These are phyloP conservation scores for Eulithis testata DNA, from an alignment of 2,888 invertebrate species.

Conservation along the genomic window DNA sequence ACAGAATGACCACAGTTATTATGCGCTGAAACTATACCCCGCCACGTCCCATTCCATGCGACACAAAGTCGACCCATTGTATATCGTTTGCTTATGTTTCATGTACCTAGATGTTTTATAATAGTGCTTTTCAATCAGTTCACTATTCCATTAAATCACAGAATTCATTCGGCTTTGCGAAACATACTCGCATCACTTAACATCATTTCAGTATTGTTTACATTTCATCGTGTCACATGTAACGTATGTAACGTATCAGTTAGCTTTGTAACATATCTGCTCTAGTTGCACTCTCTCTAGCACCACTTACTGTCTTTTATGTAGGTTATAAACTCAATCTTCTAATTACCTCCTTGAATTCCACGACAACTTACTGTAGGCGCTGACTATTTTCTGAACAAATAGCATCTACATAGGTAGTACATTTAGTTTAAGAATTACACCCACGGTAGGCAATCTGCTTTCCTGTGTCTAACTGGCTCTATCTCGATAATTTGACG, in stretches of 20 bases:
- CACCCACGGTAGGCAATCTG: slow-evolving; percentile 53
- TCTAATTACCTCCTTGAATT: slow-evolving; percentile 25
- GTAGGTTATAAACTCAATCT: slow-evolving; percentile 36
- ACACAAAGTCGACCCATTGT: slow-evolving; percentile 82
- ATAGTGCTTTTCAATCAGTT: slow-evolving; percentile 44
- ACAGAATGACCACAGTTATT: slow-evolving; percentile 19
- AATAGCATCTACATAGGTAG: slow-evolving; percentile 23
- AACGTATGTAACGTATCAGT: slow-evolving; percentile 47
- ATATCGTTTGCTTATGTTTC: slow-evolving; percentile 57
- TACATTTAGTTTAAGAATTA: slow-evolving; percentile 20
- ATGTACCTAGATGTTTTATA: slow-evolving; percentile 41
- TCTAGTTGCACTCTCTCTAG: slow-evolving; percentile 39
- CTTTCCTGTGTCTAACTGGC: slow-evolving; percentile 72
- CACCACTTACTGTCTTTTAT: slow-evolving; percentile 31
- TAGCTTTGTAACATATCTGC: slow-evolving; percentile 51
- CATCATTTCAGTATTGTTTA: slow-evolving; percentile 49
- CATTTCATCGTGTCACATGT: slow-evolving; percentile 47
- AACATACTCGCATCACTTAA: slow-evolving; percentile 45
- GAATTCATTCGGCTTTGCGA: slow-evolving; percentile 48
- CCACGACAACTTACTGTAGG: slow-evolving; percentile 24
- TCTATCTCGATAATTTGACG: slow-evolving; percentile 62
- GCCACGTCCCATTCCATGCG: slow-evolving; percentile 62
- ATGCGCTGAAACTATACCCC: slow-evolving; percentile 47
- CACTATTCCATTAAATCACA: slow-evolving; percentile 53
- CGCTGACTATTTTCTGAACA: slow-evolving; percentile 32